These are phyloP conservation scores for Gymnorhina tibicen DNA, from an alignment of 2,113 vertebrate genomes.

Conservation along the genomic window DNA sequence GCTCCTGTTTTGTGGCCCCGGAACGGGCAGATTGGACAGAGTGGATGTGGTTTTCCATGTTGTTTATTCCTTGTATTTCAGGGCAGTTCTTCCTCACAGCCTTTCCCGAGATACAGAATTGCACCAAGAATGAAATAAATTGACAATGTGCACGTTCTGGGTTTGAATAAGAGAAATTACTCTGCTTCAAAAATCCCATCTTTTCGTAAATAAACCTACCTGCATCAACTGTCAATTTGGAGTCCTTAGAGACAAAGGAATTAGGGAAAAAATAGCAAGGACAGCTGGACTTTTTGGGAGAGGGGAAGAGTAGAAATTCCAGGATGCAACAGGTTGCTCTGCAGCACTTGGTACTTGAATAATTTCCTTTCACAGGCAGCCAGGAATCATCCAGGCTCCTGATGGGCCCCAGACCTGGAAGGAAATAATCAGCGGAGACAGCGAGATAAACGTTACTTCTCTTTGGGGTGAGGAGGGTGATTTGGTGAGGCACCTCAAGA, in stretches of 20 bases:
- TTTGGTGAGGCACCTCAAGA: neutral
- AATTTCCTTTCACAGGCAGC: neutral
- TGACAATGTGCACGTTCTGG: rapidly evolving
- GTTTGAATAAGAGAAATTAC: neutral
- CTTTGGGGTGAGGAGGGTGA: neutral
- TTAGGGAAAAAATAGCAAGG: neutral
- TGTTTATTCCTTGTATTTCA: neutral
- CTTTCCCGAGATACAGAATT: neutral
- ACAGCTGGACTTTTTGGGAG: neutral
- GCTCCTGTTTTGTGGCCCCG: neutral
- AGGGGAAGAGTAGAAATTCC: neutral
- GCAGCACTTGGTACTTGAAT: neutral
- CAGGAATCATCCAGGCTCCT: neutral
- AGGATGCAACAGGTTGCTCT: rapidly evolving
- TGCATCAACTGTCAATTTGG: neutral
- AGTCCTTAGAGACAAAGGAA: neutral
- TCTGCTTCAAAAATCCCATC: neutral
- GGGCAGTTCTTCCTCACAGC: neutral
- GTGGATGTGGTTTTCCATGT: neutral
- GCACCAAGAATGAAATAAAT: neutral
- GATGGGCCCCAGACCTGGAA: neutral
- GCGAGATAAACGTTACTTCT: neutral
- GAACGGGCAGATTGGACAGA: neutral
- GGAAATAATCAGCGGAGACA: neutral
- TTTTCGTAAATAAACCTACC: neutral